Percentiles rank a stretch among this genome's conserved stretches.
Evolutionary conservation across 2,797 vertebrate species (phyloP).

Genomic region (Melanotaenia parkinsoni): DNA sequence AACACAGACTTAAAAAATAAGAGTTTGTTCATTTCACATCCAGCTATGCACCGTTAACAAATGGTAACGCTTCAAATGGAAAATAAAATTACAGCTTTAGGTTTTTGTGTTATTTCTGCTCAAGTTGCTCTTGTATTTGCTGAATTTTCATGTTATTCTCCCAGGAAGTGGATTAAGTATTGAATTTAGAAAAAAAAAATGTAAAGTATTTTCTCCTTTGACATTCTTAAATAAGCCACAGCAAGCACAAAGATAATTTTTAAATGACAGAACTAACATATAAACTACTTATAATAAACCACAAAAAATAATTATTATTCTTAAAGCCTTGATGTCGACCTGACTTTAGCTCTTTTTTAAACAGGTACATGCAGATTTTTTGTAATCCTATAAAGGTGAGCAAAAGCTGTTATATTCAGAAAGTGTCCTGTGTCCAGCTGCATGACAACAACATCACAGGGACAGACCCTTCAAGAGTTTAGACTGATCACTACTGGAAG

Average conservation of each 20-base stretch:
- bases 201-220: not conserved
- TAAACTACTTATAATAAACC: not conserved
- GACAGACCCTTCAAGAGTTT: not conserved
- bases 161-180: not conserved
- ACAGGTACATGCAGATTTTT: not conserved
- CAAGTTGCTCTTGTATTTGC: not conserved
- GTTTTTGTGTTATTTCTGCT: constrained; percentile 16
- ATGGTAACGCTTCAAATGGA: constrained; percentile 24
- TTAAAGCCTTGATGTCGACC: not conserved
- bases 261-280: not conserved
- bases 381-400: not conserved
- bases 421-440: not conserved
- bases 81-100: constrained; percentile 18
- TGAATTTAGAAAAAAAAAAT: too few species aligned
- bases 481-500: not conserved
- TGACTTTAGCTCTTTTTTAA: not conserved
- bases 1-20: constrained; percentile 46
- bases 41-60: constrained; percentile 39
- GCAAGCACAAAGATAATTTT: not conserved
- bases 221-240: not conserved
- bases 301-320: not conserved
- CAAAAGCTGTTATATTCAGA: not conserved
- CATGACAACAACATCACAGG: not conserved
- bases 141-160: not conserved
- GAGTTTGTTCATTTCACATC: constrained; percentile 63